Base-by-base conservation (phyloP, 1,140 invertebrate species). In the Aplysia californica region DNA sequence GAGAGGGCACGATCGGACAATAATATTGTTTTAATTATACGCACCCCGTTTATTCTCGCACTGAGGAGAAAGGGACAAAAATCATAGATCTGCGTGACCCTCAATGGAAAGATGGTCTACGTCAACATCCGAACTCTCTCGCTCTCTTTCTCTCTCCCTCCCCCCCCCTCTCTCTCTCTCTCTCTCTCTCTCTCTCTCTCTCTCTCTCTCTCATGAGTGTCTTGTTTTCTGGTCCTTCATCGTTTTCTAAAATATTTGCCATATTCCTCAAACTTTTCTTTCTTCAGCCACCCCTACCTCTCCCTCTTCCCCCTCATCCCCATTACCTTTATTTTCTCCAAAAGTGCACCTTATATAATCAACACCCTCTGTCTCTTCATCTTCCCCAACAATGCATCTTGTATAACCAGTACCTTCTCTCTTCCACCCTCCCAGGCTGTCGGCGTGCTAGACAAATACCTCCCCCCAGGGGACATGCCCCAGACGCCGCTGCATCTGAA, bases 401-500 rank as follows among this genome's bases (percentile, higher is more conserved):
- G n/a, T n/a, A n/a, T n/a, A 6, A 66, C 20, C 6, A 15, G 23
- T 55, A 3, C 36, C 20, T 67, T 65, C n/a, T 76, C 3, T 68
- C 0, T 55, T 44, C 3, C 31, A 44, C 29, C 56, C 23, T 26
- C 21, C 6, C 38, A 69, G 61, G 66, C 65, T 23, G 65, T 59
- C 26, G 74, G 44, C 39, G 69, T 75, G 5, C 69, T 76, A 59
- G 74, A 76, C 1, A 75, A 69, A 26, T 75, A 76, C 68, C 68
- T 79, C 41, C 36, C 21, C 35, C 69, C 59, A 35, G 67, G 36
- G 23, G 72, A 35, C 31, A 68, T 31, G 61, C 71, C 38, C 39
- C 66, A 35, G 29, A 67, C 55, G 4, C 41, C 70, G 35, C 44
- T 67, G 29, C 64, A 79, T 20, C 69, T 72, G 29, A 86, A 87